Percentiles rank a stretch among this genome's conserved stretches.
Evolutionary conservation across 1,140 invertebrate genomes (phyloP).

Genomic region (Caenorhabditis inopinata): DNA sequence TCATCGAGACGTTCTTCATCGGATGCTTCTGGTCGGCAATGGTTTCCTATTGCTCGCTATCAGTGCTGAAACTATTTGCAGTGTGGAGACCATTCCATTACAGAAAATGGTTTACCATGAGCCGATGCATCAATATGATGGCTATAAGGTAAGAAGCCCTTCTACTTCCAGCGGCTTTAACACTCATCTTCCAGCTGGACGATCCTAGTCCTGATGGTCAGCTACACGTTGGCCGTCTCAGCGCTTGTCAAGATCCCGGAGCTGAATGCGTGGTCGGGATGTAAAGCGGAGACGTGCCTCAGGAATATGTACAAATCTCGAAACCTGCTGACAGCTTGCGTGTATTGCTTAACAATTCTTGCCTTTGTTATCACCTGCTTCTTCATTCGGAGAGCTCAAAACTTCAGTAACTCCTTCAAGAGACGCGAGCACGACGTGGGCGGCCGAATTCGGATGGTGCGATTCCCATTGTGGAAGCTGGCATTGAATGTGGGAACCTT

Average conservation of each 20-base stretch:
- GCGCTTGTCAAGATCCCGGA: slow-evolving; percentile 47
- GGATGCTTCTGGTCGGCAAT: slow-evolving; percentile 58
- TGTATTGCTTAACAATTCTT: slow-evolving; percentile 48
- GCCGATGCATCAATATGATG: slow-evolving; percentile 45
- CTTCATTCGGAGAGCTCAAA: slow-evolving; percentile 52
- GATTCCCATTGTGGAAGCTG: slow-evolving; percentile 60
- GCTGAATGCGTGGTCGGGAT: slow-evolving; percentile 50
- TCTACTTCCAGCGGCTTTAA: slow-evolving; percentile 40
- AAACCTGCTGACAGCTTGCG: slow-evolving; percentile 43
- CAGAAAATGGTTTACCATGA: slow-evolving; percentile 58
- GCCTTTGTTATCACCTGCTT: slow-evolving; percentile 46
- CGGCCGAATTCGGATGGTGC: slow-evolving; percentile 9
- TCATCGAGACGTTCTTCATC: slow-evolving; percentile 58
- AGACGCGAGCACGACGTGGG: slow-evolving; percentile 19
- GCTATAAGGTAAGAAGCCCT: slow-evolving; percentile 18
- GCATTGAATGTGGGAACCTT: slow-evolving; percentile 58
- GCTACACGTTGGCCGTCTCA: slow-evolving; percentile 40
- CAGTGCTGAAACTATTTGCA: slow-evolving; percentile 58
- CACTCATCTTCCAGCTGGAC: slow-evolving; percentile 53
- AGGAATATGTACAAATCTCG: slow-evolving; percentile 38
- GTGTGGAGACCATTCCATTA: slow-evolving; percentile 56
- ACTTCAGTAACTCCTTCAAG: slow-evolving; percentile 52
- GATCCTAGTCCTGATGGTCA: slow-evolving; percentile 48
- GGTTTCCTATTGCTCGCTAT: slow-evolving; percentile 57
- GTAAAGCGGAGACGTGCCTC: slow-evolving; percentile 50